Base-by-base conservation (phyloP, 2,888 invertebrate species). In the Germaria angustata region DNA sequence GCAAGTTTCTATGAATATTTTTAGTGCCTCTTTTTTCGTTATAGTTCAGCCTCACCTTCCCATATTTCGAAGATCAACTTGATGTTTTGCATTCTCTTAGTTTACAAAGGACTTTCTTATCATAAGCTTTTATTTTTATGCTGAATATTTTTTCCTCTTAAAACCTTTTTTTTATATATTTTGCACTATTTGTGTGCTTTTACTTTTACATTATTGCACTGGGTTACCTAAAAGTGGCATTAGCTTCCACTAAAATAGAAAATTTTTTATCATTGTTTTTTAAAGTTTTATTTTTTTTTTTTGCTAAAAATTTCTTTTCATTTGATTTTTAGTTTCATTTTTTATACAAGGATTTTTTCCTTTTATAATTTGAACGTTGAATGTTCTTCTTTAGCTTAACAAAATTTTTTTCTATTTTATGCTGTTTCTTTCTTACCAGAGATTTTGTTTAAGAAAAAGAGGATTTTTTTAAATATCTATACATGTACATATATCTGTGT, bases 191-290 rank as follows among this genome's bases (percentile, higher is more conserved):
- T 59, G 20, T 28, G 1, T 34, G 36, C 17, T 53, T 66, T 71
- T 51, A 55, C 44, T 61, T 63, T 46, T 20, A 55, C 46, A 8
- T 15, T 32, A 0, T 9, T 49, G 4, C 46, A 44, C 71, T 34
- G 57, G 66, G 36, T 81, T 81, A 72, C 53, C 55, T 72, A 22
- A 71, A 72, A 77, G 44, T 77, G 59, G 61, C 36, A 81, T 72
- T 61, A 72, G 46, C 65, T 77, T 59, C 72, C 53, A 68, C 72
- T 77, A 66, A 41, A 76, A 69, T 17, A n/a, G n/a, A n/a, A n/a
- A n/a, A n/a, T n/a, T n/a, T n/a, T n/a, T n/a, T n/a, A n/a, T n/a
- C n/a, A n/a, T n/a, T n/a, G n/a, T n/a, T n/a, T n/a, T n/a, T n/a
- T n/a, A n/a, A n/a, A n/a, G n/a, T n/a, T n/a, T n/a, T n/a, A n/a